Evolutionary conservation across 2,113 vertebrate genomes (phyloP).

Genomic region (Thamnophis sirtalis): DNA sequence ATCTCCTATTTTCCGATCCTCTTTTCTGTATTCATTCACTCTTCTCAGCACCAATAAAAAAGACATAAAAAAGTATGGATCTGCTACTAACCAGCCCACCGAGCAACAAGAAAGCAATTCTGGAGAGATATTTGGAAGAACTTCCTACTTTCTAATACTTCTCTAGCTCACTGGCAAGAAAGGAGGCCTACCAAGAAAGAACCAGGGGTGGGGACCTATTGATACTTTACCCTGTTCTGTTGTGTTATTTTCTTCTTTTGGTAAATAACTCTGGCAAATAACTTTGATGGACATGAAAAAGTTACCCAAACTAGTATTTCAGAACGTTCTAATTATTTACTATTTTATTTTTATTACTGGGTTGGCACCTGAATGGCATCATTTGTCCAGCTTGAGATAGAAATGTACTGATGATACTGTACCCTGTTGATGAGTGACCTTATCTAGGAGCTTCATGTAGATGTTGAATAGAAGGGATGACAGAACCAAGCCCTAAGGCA

Average conservation of each 20-base stretch:
- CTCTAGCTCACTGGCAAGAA: neutral
- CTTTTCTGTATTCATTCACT: neutral
- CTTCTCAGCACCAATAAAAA: neutral
- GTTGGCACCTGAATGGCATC: neutral
- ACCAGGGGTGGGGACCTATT: too few species aligned
- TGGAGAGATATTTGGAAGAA: neutral
- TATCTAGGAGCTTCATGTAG: neutral
- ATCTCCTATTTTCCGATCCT: neutral
- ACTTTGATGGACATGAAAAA: neutral
- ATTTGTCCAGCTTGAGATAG: neutral
- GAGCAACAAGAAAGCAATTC: neutral
- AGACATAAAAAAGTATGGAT: neutral
- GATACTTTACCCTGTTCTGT: neutral
- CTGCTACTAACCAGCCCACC: neutral
- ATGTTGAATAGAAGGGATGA: neutral
- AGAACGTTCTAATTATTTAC: neutral
- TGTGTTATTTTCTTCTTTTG: neutral
- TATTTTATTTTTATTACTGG: neutral
- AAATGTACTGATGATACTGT: neutral
- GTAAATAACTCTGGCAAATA: neutral
- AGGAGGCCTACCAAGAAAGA: neutral
- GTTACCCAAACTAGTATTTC: neutral
- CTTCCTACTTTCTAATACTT: too few species aligned
- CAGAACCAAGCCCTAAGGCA: neutral
- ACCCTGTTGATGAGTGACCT: neutral